A percentile compares a stretch with the other conserved stretches of the same genome.
Conservation (phyloP, 2,797 vertebrate genomes). For the Sebastes umbrosus region DNA sequence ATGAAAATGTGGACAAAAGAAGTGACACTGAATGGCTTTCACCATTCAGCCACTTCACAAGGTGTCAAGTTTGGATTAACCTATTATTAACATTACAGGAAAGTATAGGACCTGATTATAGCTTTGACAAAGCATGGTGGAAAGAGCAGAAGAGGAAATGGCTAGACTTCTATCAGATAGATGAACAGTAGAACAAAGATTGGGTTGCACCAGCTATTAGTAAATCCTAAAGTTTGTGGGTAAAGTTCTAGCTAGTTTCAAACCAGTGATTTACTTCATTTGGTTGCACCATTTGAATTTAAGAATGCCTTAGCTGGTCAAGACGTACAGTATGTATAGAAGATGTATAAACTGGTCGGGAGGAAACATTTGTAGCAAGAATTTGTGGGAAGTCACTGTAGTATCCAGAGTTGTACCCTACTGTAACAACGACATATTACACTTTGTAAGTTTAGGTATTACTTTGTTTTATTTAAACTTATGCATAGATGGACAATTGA, state of each 20-base stretch:
- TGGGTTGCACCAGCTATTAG: neutral
- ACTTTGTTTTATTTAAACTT: neutral
- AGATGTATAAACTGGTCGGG: neutral
- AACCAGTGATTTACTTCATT: neutral
- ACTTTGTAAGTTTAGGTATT: no score
- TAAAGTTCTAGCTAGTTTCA: neutral
- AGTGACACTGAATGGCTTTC: neutral
- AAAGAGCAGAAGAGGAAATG: neutral
- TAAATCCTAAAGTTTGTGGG: neutral
- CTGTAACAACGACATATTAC: no score
- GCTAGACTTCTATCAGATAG: neutral
- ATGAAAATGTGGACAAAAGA: constrained; percentile 1
- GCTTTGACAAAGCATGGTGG: neutral
- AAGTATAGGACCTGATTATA: neutral
- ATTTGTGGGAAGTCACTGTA: neutral
- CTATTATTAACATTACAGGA: constrained; percentile 1
- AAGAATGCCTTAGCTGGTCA: neutral
- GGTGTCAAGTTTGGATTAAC: constrained; percentile 7
- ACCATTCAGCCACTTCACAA: neutral
- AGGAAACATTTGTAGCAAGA: neutral
- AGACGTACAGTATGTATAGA: neutral
- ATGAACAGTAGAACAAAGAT: neutral
- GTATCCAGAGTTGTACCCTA: neutral
- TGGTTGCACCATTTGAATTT: neutral
- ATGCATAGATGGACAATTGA: neutral